Evolutionary conservation across 37 sponge, comb jelly and placozoan species (phyloP).

Genomic region (Crambe crambe): DNA sequence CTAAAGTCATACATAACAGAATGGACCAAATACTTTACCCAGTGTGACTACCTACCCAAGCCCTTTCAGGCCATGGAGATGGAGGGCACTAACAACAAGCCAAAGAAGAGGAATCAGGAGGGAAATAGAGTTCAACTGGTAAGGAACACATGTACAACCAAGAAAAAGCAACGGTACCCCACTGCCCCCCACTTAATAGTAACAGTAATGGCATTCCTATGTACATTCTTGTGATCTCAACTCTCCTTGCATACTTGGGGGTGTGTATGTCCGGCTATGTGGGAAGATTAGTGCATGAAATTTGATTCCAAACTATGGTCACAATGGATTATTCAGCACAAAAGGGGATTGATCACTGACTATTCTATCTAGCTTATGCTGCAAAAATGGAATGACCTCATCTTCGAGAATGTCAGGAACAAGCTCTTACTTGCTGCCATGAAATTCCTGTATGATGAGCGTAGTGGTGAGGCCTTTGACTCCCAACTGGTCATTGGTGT

Average conservation of each 20-base stretch:
- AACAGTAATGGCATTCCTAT: too few relatives aligned
- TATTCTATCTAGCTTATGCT: conserved; percentile 79
- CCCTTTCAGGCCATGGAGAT: conserved; percentile 87
- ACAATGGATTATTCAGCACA: too few relatives aligned
- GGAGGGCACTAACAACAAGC: conserved; percentile 40
- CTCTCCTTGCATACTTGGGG: too few relatives aligned
- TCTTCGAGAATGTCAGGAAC: conserved; percentile 63
- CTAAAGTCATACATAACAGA: conserved; percentile 87
- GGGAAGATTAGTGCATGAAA: too few relatives aligned
- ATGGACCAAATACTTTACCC: conserved; percentile 89
- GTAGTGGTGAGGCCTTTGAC: conserved; percentile 89
- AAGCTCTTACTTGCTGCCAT: conserved; percentile 80
- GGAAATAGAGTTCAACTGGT: conserved; percentile 76
- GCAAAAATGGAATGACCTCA: conserved; percentile 78
- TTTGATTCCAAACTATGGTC: too few relatives aligned
- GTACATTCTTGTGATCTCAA: too few relatives aligned
- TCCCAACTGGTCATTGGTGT: conserved; percentile 86
- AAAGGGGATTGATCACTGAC: too few relatives aligned
- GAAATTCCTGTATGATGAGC: conserved; percentile 71
- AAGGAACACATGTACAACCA: too few relatives aligned
- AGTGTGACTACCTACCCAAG: conserved; percentile 86
- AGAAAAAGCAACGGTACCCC: too few relatives aligned
- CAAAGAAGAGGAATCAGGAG: conserved; percentile 67
- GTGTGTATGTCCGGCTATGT: too few relatives aligned
- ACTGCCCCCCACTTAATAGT: too few relatives aligned